Conservation (phyloP, 2,797 vertebrate species). For the Nothura maculosa region DNA sequence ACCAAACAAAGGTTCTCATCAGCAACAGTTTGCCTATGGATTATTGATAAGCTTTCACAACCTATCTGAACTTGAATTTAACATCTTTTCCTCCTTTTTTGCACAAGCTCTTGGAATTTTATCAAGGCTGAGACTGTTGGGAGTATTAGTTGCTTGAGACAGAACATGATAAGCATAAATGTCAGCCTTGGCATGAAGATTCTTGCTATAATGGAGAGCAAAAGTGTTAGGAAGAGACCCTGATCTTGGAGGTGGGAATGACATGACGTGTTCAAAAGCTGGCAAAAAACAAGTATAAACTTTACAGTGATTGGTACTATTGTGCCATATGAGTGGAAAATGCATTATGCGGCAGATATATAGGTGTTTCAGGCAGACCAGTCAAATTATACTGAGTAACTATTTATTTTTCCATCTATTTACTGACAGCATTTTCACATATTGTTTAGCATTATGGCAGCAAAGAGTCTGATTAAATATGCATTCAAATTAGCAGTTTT, state of each 20-base stretch:
- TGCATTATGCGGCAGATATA: not conserved
- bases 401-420: not conserved
- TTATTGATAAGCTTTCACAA: not conserved
- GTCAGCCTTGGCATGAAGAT: not conserved
- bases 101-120: not conserved
- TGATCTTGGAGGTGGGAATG: not conserved
- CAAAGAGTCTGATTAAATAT: not conserved
- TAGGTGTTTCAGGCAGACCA: not conserved
- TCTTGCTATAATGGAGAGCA: not conserved
- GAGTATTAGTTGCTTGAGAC: not conserved
- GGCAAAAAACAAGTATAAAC: not conserved
- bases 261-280: not conserved
- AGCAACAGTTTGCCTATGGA: not conserved
- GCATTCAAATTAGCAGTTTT: not conserved
- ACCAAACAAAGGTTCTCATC: not conserved
- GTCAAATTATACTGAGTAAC: not conserved
- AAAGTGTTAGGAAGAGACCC: not conserved
- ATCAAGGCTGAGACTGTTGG: not conserved
- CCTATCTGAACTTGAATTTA: not conserved
- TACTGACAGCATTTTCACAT: not conserved
- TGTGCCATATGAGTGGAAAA: constrained; percentile 1
- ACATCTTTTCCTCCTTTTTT: not conserved
- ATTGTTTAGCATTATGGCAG: not conserved
- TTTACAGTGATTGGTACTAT: not conserved
- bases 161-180: not conserved